Base-by-base conservation (phyloP, 2,888 invertebrate genomes). In the Eupithecia subumbrata region DNA sequence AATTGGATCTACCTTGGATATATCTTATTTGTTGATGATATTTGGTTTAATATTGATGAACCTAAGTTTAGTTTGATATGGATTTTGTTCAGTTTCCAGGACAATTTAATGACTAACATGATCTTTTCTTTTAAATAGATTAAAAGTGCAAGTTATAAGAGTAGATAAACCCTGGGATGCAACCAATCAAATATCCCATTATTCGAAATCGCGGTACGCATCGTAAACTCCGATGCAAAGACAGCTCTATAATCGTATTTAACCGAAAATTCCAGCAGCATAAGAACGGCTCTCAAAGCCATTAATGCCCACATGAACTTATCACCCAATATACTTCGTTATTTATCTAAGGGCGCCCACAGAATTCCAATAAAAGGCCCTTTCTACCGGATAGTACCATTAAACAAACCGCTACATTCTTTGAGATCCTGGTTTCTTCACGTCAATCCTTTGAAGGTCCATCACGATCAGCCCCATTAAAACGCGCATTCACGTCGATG, bases 371-470 rank as follows among this genome's bases (percentile, higher is more conserved):
- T 77, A 77, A 75, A 74, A 68, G 63, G 43, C 45, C 75, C 63
- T 72, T 71, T 73, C 67, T 71, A 25, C 67, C 22, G 64, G 48
- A 75, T 69, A 73, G 76, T 70, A 76, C 71, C 69, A 74, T 74
- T 76, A 75, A 68, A 83, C 82, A 82, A 78, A 80, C 82, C 82
- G 75, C 82, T 70, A 81, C 77, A 82, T 85, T 85, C 84, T 82
- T 84, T 75, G 79, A 77, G 75, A 75, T 71, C 72, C 78, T 72
- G 76, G 75, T 68, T 69, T 76, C 76, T 81, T 78, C 79, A 82
- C 82, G 81, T 83, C 84, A 85, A 85, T 86, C 82, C 80, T 82
- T 85, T 83, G 74, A 83, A 83, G 82, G 69, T 82, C 85, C 84
- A 84, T 83, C 80, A 76, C 77, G 82, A 83, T 84, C 82, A 83